Conservation (phyloP, 2,797 vertebrate species). For the Acrossocheilus wenchowensis region DNA sequence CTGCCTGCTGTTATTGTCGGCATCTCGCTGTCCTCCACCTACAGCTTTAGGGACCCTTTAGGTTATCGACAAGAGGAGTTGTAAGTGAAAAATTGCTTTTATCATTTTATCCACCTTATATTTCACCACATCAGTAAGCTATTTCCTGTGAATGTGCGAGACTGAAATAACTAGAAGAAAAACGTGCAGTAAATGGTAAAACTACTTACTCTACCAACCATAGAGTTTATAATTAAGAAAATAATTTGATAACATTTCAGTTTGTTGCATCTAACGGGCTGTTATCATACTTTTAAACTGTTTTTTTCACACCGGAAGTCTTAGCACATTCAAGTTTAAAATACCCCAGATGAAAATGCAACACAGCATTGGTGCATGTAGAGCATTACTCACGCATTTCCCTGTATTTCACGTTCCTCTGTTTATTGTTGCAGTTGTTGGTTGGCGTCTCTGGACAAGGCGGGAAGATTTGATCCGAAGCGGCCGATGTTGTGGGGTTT, state of each 20-base stretch:
- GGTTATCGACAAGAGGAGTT: constrained; percentile 78
- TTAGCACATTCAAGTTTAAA: not conserved
- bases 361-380: not conserved
- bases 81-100: constrained; percentile 66
- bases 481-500: constrained; percentile 79
- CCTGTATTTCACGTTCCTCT: not conserved
- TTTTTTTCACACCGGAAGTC: not conserved
- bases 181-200: not conserved
- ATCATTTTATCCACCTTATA: fast-evolving
- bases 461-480: constrained; percentile 54
- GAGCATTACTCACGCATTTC: not conserved
- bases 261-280: not conserved
- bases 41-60: constrained; percentile 64
- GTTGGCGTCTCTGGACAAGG: constrained; percentile 69
- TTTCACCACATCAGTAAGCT: not conserved
- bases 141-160: not conserved
- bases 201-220: not conserved
- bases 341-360: not conserved
- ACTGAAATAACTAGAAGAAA: not conserved
- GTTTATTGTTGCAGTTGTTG: constrained; percentile 73
- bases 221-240: not conserved
- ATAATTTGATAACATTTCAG: not conserved
- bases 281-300: not conserved
- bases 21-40: constrained; percentile 73
- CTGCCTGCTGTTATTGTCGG: constrained; percentile 70